phyloP scores from a whole-genome alignment of 1,140 invertebrate genomes.

The Zelostemma sp. region DNA sequence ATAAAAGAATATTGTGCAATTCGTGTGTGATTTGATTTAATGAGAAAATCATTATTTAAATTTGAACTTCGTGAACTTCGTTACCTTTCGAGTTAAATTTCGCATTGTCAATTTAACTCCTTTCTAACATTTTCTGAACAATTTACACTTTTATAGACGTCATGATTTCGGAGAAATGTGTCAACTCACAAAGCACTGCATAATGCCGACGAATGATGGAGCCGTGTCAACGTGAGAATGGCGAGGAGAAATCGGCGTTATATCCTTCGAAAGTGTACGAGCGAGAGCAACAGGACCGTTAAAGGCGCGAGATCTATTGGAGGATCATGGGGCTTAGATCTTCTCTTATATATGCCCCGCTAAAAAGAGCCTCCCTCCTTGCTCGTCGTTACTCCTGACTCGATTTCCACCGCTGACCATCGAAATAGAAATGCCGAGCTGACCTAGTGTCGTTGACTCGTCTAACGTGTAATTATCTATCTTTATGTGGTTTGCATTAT shows the following conservation, averaged over 20 bases:
- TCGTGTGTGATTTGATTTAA: too few relatives aligned
- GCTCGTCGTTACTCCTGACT: background rate
- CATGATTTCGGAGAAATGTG: too few relatives aligned
- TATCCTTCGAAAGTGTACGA: background rate
- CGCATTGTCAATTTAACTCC: too few relatives aligned
- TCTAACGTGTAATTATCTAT: constrained; percentile 38
- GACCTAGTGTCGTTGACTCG: constrained; percentile 40
- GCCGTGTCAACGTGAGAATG: constrained; percentile 11
- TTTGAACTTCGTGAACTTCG: too few relatives aligned
- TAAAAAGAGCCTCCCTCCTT: constrained; percentile 47
- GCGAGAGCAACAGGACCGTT: constrained; percentile 19
- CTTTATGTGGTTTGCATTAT: constrained; percentile 32
- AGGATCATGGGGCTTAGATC: constrained; percentile 35
- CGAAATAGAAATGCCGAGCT: constrained; percentile 38
- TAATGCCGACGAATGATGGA: constrained; percentile 21
- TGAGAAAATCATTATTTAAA: too few relatives aligned
- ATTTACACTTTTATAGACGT: too few relatives aligned
- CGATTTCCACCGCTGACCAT: constrained; percentile 34
- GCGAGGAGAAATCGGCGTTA: background rate
- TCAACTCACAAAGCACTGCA: constrained; percentile 53
- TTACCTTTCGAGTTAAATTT: too few relatives aligned
- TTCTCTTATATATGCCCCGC: constrained; percentile 58
- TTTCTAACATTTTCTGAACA: too few relatives aligned
- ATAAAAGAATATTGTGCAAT: too few relatives aligned
- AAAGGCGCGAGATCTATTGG: constrained; percentile 53